Evolutionary conservation across 2,888 invertebrate genomes (phyloP).

Genomic region (Synergus japonicus): DNA sequence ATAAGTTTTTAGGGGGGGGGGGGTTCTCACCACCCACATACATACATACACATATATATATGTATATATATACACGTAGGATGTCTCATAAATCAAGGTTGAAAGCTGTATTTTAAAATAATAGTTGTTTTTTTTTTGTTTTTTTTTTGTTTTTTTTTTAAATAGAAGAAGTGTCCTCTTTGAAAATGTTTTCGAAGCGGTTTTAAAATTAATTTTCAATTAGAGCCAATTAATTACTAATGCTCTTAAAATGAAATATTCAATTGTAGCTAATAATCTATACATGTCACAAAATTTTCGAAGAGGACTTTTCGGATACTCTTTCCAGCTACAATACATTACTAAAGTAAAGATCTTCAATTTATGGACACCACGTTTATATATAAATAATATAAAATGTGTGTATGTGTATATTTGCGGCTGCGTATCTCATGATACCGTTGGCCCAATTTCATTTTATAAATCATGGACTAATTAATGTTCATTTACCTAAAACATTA

Average conservation of each 20-base stretch:
- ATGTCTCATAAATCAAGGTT: not conserved
- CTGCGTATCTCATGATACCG: slow-evolving; percentile 65
- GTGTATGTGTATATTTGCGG: slow-evolving; percentile 42
- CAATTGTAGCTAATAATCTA: not conserved
- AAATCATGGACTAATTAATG: slow-evolving; percentile 71
- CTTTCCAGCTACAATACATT: not conserved
- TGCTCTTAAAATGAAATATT: not conserved
- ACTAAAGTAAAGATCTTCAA: not conserved
- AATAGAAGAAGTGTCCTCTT: not conserved
- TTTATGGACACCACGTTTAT: not conserved
- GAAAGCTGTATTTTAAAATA: not conserved
- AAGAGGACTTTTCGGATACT: not conserved
- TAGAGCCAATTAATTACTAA: not conserved
- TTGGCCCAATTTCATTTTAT: slow-evolving; percentile 66
- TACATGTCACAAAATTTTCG: not conserved
- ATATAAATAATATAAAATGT: not conserved
- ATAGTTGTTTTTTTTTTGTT: too few relatives aligned
- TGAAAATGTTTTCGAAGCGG: not conserved
- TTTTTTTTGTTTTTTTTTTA: not conserved
- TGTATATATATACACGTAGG: not conserved
- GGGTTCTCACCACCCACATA: not conserved
- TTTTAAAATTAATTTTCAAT: not conserved
- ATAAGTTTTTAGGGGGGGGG: not conserved
- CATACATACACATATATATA: not conserved
- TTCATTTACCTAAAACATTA: slow-evolving; percentile 75